Conservation (phyloP, 2,888 invertebrate species). For the Mechanitis mazaeus region DNA sequence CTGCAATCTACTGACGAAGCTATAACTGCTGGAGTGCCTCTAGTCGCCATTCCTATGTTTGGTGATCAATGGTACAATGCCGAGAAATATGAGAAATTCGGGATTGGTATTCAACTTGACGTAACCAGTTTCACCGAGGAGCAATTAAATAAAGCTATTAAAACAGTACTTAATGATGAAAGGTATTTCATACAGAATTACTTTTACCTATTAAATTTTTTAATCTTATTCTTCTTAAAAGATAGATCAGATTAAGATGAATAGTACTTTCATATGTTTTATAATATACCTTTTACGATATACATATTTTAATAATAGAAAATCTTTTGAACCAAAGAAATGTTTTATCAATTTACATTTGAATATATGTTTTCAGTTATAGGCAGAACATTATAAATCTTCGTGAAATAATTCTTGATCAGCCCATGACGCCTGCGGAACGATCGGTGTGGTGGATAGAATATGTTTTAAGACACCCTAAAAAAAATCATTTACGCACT, state of each 20-base stretch:
- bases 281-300: no score
- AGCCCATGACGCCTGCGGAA: constrained; percentile 48
- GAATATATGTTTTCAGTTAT: constrained; percentile 15
- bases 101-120: constrained; percentile 45
- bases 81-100: constrained; percentile 37
- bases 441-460: constrained; percentile 67
- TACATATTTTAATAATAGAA: no score
- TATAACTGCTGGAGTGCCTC: constrained; percentile 48
- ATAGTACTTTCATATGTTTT: no score
- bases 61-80: constrained; percentile 56
- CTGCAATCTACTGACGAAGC: constrained; percentile 61
- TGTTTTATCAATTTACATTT: background rate
- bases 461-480: constrained; percentile 53
- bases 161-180: constrained; percentile 32
- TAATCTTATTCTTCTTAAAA: no score
- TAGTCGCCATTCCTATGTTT: constrained; percentile 53
- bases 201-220: no score
- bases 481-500: constrained; percentile 53
- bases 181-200: constrained; percentile 30
- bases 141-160: constrained; percentile 34
- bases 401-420: constrained; percentile 43
- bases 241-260: no score
- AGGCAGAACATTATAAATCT: constrained; percentile 35
- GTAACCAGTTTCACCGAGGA: constrained; percentile 38
- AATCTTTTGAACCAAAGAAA: no score